phyloP scores from a whole-genome alignment of 2,113 vertebrate genomes.

The Aegotheles bennettii region DNA sequence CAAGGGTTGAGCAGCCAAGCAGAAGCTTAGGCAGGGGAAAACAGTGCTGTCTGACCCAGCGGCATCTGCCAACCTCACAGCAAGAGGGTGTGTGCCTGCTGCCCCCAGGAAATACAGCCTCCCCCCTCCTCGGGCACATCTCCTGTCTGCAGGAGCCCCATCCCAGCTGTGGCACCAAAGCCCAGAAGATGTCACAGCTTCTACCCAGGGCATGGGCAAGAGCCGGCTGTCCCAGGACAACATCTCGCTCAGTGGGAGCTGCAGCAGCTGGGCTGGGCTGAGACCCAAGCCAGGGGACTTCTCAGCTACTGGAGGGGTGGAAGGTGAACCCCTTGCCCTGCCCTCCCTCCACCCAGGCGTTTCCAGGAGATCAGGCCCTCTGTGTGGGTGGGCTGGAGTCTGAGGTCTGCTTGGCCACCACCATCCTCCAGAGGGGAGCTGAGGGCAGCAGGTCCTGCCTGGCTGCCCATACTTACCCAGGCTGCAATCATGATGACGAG shows the following conservation, averaged over 20 bases:
- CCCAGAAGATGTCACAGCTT: background rate
- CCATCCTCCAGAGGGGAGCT: background rate
- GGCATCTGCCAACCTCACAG: background rate
- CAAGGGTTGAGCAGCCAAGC: background rate
- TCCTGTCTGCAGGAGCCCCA: background rate
- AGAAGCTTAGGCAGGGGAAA: background rate
- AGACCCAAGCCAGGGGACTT: background rate
- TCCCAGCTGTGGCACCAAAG: background rate
- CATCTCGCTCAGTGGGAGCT: background rate
- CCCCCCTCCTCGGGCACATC: background rate
- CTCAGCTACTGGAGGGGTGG: background rate
- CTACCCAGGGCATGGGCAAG: background rate
- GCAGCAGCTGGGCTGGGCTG: background rate
- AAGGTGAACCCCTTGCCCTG: background rate
- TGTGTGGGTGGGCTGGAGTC: background rate
- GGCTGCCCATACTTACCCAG: constrained; percentile 81
- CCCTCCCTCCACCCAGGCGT: background rate
- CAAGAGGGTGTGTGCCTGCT: background rate
- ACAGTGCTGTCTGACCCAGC: background rate
- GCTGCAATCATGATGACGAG: constrained; percentile 80
- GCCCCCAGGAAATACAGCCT: background rate
- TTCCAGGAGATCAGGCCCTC: background rate
- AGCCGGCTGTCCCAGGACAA: background rate
- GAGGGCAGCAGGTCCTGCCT: background rate
- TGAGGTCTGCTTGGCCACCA: background rate